These are phyloP conservation scores for Zaprionus lachaisei DNA, from an alignment of 1,140 invertebrate genomes.

Conservation along the genomic window DNA sequence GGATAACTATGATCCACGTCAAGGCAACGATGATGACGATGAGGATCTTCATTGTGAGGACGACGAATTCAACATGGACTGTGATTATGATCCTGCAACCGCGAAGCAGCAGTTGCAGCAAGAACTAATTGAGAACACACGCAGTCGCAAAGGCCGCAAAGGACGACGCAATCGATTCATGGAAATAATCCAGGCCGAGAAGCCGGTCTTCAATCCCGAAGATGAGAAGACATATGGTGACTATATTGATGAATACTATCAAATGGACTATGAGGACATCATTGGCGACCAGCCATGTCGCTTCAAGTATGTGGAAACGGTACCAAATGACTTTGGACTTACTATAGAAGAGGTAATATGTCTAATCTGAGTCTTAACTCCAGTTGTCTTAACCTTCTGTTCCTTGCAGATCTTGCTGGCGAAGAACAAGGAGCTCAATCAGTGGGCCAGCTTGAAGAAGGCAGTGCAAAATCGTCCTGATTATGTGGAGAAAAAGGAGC, in stretches of 20 bases:
- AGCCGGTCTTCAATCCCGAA: conserved; percentile 93
- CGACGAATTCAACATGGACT: conserved; percentile 95
- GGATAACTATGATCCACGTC: conserved; percentile 88
- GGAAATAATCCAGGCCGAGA: conserved; percentile 89
- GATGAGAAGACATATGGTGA: conserved; percentile 91
- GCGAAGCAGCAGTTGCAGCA: conserved; percentile 85
- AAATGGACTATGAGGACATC: conserved; percentile 97
- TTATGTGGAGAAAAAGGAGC: conserved; percentile 92
- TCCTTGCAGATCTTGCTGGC: conserved; percentile 88
- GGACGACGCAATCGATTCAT: conserved; percentile 88
- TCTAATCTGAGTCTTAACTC: not conserved
- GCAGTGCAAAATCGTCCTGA: conserved; percentile 91
- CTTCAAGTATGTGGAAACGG: conserved; percentile 96
- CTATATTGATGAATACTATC: conserved; percentile 97
- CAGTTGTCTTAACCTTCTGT: not conserved
- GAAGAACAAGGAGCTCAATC: conserved; percentile 96
- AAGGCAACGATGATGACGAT: conserved; percentile 51
- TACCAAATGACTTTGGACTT: conserved; percentile 96
- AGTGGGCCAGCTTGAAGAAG: conserved; percentile 97
- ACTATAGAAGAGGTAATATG: conserved; percentile 92
- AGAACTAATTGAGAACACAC: conserved; percentile 87
- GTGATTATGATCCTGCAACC: conserved; percentile 90
- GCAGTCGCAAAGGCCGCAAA: conserved; percentile 87
- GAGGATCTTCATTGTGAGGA: conserved; percentile 89
- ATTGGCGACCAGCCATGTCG: conserved; percentile 95